Base-by-base conservation (phyloP, 2,797 vertebrate genomes). In the Hydrocynus forskahlii region DNA sequence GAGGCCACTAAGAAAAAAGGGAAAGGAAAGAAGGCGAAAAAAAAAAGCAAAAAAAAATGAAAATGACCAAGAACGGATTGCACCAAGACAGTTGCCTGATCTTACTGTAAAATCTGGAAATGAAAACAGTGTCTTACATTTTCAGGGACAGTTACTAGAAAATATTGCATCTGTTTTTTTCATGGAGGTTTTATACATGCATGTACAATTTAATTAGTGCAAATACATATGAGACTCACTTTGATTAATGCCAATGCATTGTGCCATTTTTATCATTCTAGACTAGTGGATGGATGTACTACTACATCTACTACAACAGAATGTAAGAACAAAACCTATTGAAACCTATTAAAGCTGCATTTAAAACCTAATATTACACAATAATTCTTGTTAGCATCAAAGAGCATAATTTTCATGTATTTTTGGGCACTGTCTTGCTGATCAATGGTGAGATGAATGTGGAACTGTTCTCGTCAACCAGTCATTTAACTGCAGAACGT, bases 1-100 rank as follows among this genome's bases (percentile, higher is more conserved):
- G 93, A 91, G 0, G 87, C 93, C 2, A 78, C 79, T 0, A 95
- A 91, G 72, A 94, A 94, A 86, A 96, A 95, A 80, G 94, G 88
- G 86, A 96, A 95, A 80, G 94, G 87, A 60, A 87, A 86, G 45
- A 95, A 92, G 66, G 85, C 79, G 45, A 89, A 90, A 66, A 50
- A 45, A 89, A 90, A 67, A 54, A 81, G 45, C 86, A 73, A 59
- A 68, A 92, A 86, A 69, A 62, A 0, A 79, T 82, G 70, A 10
- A 88, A 83, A 73, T 79, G 23, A 79, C 3, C 7, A 55, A 9
- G 21, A 14, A 50, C 8, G 29, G 59, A 23, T 19, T 54, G 2
- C 45, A 45, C 2, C 21, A 17, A 64, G 1, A n/a, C 29, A 43
- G 43, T 9, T 43, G 43, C 5, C 48, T 13, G 9, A 2, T 4